phyloP scores from a whole-genome alignment of 2,888 invertebrate genomes.

The Petrophora chlorosata region DNA sequence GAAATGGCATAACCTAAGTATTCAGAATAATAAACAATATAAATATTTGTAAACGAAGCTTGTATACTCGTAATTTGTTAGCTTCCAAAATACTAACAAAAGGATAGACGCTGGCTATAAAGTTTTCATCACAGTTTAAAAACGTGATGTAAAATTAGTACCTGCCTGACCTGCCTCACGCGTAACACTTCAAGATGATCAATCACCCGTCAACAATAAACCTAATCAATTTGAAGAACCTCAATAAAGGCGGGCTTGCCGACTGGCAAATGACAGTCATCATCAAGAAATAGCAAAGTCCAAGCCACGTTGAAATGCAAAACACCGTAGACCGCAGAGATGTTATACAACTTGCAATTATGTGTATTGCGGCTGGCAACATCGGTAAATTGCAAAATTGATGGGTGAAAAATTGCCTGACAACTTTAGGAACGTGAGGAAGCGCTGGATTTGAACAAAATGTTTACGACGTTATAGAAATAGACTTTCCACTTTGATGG shows the following conservation, averaged over 20 bases:
- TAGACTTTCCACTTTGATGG: slow-evolving; percentile 28
- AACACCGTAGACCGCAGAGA: slow-evolving; percentile 52
- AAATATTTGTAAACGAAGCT: too few species aligned
- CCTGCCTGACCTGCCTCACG: slow-evolving; percentile 21
- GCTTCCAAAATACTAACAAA: too few species aligned
- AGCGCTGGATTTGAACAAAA: slow-evolving; percentile 20
- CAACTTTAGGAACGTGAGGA: slow-evolving; percentile 27
- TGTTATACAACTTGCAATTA: slow-evolving; percentile 67
- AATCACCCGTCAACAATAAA: slow-evolving; percentile 58
- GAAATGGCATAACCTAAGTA: neutral
- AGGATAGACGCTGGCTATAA: too few species aligned
- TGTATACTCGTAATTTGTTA: neutral
- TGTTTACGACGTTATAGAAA: slow-evolving; percentile 2
- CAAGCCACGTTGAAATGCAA: slow-evolving; percentile 49
- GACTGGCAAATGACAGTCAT: slow-evolving; percentile 54
- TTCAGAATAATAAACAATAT: neutral
- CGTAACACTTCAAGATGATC: slow-evolving; percentile 39
- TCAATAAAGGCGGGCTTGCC: slow-evolving; percentile 45
- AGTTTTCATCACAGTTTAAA: neutral
- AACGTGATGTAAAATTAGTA: slow-evolving; percentile 13
- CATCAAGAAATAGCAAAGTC: slow-evolving; percentile 47
- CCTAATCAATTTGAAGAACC: slow-evolving; percentile 58
- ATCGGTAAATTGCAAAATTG: slow-evolving; percentile 53
- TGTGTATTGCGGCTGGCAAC: slow-evolving; percentile 52
- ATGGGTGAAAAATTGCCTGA: slow-evolving; percentile 41